Percentiles rank a stretch among this genome's conserved stretches.
Evolutionary conservation across 2,113 vertebrate species (phyloP).

Genomic region (Agelaius phoeniceus): DNA sequence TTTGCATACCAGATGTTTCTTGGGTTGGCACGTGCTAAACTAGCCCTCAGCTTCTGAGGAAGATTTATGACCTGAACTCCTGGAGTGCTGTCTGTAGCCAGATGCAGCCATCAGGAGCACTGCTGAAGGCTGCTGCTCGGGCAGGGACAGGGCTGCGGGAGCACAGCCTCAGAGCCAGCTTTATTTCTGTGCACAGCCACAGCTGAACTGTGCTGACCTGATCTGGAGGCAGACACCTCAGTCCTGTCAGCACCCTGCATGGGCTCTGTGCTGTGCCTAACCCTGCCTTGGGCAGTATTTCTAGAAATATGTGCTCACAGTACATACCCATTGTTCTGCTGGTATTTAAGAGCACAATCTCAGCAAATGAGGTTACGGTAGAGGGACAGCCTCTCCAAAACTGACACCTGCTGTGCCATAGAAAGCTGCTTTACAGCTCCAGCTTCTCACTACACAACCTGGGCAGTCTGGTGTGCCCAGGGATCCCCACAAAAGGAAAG

Average conservation of each 20-base stretch:
- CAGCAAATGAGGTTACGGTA: not conserved
- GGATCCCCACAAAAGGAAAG: not conserved
- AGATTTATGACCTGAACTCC: not conserved
- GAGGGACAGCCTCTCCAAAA: not conserved
- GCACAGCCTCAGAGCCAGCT: not conserved
- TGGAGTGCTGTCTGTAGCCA: not conserved
- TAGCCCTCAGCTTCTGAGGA: not conserved
- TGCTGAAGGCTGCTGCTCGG: not conserved
- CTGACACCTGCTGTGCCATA: not conserved
- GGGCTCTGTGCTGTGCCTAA: fast-evolving
- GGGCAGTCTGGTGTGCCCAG: fast-evolving
- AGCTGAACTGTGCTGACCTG: fast-evolving
- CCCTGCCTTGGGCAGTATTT: not conserved
- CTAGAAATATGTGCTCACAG: fast-evolving
- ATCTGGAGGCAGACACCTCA: fast-evolving
- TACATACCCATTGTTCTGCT: fast-evolving
- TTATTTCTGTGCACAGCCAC: not conserved
- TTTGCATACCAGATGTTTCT: not conserved
- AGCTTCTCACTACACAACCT: fast-evolving
- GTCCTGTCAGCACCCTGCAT: not conserved
- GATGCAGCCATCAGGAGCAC: not conserved
- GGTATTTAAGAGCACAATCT: not conserved
- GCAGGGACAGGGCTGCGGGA: not conserved
- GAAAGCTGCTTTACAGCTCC: not conserved
- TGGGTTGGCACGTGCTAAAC: not conserved